Percentiles rank a stretch among this genome's conserved stretches.
phyloP scores from a whole-genome alignment of 35 echinoderm and acorn worm genomes.

The Apostichopus japonicus region DNA sequence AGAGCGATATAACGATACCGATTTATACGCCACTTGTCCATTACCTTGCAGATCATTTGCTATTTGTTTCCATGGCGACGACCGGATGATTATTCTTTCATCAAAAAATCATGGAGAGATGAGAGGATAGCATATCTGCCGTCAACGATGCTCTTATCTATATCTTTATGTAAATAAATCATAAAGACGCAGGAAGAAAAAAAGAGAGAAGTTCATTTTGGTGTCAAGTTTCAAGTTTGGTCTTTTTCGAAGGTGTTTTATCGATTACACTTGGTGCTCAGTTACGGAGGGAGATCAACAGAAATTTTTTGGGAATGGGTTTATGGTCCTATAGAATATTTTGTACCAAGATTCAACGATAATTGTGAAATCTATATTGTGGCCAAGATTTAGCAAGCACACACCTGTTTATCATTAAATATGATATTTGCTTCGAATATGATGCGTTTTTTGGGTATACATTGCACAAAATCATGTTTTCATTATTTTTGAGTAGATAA shows the following conservation, averaged over 20 bases:
- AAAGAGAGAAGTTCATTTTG: no score
- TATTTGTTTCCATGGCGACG: constrained; percentile 8
- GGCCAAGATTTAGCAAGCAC: no score
- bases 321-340: no score
- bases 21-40: neutral
- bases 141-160: neutral
- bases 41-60: neutral
- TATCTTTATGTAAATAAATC: neutral
- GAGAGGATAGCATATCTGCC: neutral
- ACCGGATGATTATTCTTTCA: neutral
- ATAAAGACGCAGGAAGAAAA: no score
- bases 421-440: no score
- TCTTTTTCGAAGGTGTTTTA: neutral
- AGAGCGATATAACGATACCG: neutral
- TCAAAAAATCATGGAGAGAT: neutral
- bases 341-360: no score
- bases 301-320: no score
- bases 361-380: no score
- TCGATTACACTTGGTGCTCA: neutral
- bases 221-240: constrained; percentile 1
- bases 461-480: no score
- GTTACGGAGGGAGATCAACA: neutral
- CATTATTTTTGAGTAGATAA: no score
- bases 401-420: no score
- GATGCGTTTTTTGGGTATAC: no score